Conservation (phyloP, 1,140 invertebrate genomes). For the Lethrus apterus region DNA sequence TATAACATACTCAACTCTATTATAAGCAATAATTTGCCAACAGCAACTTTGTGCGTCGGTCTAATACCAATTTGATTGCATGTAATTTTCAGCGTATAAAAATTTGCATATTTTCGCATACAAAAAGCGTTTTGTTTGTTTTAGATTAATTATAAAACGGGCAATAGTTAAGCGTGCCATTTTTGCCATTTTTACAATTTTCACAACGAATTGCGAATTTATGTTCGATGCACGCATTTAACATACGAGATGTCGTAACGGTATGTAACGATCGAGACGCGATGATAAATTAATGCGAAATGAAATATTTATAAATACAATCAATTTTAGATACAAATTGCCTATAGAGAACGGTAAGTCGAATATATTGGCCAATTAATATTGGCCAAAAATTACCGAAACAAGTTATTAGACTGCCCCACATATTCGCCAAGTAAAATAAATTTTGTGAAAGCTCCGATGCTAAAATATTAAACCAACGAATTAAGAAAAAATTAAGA, state of each 20-base stretch:
- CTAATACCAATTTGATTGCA: too few relatives aligned
- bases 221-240: neutral
- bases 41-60: neutral
- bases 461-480: neutral
- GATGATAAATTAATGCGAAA: slow-evolving; percentile 8
- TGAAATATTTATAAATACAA: slow-evolving; percentile 4
- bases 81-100: slow-evolving; percentile 9
- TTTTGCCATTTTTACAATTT: too few relatives aligned
- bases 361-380: neutral
- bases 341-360: neutral
- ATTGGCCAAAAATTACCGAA: neutral
- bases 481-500: slow-evolving; percentile 1
- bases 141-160: slow-evolving; percentile 13
- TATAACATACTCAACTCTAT: neutral
- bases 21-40: slow-evolving; percentile 7
- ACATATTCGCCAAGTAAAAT: neutral
- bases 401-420: slow-evolving; percentile 2
- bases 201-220: slow-evolving; percentile 4
- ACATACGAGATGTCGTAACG: neutral
- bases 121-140: neutral
- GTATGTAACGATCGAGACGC: neutral
- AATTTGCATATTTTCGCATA: slow-evolving; percentile 8
- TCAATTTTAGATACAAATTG: slow-evolving; percentile 1
- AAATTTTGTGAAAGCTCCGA: slow-evolving; percentile 8
- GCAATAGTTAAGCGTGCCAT: too few relatives aligned